Percentiles rank a stretch among this genome's conserved stretches.
Evolutionary conservation across 2,888 invertebrate genomes (phyloP).

Genomic region (Labia minor): DNA sequence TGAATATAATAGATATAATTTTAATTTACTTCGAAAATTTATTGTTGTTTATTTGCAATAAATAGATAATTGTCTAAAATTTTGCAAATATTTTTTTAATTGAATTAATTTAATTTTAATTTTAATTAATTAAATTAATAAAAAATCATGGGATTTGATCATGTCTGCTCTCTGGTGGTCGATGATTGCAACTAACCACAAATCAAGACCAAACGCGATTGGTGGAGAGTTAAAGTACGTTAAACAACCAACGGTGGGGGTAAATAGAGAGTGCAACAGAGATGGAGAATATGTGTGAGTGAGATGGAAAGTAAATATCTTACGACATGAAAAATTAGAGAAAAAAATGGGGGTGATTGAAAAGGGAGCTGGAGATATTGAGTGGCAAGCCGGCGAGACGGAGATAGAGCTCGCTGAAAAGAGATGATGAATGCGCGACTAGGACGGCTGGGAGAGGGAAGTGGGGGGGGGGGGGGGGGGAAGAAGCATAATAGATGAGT

Average conservation of each 20-base stretch:
- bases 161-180: neutral
- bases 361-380: constrained; percentile 8
- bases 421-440: constrained; percentile 2
- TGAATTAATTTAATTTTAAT: too few species aligned
- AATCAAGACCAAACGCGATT: neutral
- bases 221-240: neutral
- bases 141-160: neutral
- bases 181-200: neutral
- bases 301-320: neutral
- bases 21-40: too few species aligned
- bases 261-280: neutral
- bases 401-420: constrained; percentile 1
- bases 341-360: constrained; percentile 1
- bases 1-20: too few species aligned
- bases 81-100: too few species aligned
- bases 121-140: too few species aligned
- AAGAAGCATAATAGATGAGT: too few species aligned
- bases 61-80: too few species aligned
- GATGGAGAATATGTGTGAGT: neutral
- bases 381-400: neutral
- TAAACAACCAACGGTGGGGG: neutral
- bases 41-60: too few species aligned
- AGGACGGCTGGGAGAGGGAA: neutral
- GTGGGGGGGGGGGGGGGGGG: neutral
- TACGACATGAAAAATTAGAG: neutral